Conservation (phyloP, 2,797 vertebrate genomes). For the Cryptoprocta ferox region DNA sequence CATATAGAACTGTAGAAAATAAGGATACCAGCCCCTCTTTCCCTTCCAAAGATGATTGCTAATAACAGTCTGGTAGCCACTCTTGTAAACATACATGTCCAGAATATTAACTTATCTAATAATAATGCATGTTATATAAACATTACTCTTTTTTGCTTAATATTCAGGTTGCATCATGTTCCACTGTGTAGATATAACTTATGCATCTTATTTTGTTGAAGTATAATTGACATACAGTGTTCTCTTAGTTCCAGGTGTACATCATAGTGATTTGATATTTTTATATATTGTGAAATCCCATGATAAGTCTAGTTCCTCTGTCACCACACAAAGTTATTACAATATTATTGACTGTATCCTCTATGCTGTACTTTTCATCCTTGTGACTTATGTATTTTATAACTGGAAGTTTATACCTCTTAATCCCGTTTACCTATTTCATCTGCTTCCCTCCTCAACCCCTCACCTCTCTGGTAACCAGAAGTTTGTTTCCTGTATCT, state of each 20-base stretch:
- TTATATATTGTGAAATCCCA: neutral
- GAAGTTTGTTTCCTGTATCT: neutral
- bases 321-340: neutral
- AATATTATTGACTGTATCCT: neutral
- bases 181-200: neutral
- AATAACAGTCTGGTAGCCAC: neutral
- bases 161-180: neutral
- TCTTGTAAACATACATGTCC: neutral
- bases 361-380: neutral
- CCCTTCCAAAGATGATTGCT: slow-evolving; percentile 7
- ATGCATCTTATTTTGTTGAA: neutral
- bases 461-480: neutral
- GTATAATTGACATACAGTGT: neutral
- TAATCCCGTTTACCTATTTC: neutral
- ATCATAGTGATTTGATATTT: neutral
- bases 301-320: neutral
- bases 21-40: neutral
- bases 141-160: neutral
- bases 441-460: neutral
- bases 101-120: slow-evolving; percentile 4
- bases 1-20: neutral
- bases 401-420: neutral
- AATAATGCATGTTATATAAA: neutral
- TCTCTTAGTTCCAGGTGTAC: neutral
- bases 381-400: neutral